Evolutionary conservation across 2,113 vertebrate species (phyloP).

Genomic region (Alethe castanea): DNA sequence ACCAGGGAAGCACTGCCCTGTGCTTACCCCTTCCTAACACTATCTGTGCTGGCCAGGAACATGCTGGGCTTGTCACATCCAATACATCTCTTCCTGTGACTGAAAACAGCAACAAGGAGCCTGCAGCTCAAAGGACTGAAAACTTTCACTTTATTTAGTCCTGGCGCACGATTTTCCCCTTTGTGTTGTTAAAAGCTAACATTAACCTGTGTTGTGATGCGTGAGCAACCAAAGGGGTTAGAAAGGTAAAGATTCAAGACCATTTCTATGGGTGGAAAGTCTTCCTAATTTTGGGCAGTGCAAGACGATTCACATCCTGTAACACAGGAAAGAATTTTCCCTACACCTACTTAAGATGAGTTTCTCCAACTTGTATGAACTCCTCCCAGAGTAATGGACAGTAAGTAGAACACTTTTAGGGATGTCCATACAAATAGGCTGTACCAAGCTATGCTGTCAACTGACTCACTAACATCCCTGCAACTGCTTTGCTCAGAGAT

Average conservation of each 20-base stretch:
- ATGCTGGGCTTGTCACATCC: not conserved
- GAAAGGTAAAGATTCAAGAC: not conserved
- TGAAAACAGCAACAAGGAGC: not conserved
- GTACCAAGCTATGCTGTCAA: not conserved
- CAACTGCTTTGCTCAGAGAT: not conserved
- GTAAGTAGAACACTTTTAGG: not conserved
- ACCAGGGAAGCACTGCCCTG: not conserved
- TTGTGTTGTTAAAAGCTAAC: fast-evolving
- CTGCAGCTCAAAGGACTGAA: not conserved
- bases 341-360: not conserved
- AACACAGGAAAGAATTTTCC: not conserved
- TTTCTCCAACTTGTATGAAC: not conserved
- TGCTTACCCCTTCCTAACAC: not conserved
- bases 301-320: not conserved
- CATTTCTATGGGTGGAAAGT: not conserved
- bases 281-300: not conserved
- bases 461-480: not conserved
- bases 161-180: fast-evolving
- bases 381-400: not conserved
- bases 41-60: not conserved
- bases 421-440: not conserved
- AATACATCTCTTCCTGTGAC: not conserved
- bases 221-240: not conserved
- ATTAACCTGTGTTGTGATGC: not conserved
- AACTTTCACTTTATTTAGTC: not conserved